Base-by-base conservation (phyloP, 2,797 vertebrate species). In the Sparus aurata region DNA sequence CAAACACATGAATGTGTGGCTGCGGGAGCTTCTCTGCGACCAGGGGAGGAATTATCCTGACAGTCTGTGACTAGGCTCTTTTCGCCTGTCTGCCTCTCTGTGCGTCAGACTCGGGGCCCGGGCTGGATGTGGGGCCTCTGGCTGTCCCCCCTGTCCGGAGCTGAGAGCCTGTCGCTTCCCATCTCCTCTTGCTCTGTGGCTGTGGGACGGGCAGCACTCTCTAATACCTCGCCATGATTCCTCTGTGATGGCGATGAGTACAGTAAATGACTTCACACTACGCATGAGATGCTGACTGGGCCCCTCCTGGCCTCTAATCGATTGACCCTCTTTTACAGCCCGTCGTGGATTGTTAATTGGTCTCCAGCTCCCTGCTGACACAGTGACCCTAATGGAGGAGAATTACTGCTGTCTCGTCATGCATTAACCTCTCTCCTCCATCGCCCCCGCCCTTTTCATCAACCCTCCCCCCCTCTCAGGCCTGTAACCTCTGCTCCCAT, bases 351-450 rank as follows among this genome's bases (percentile, higher is more conserved):
- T 90, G 90, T 93, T 92, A 93, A 94, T 92, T 93, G 90, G 87
- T 93, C 89, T 88, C 89, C 80, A 80, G 89, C 86, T 91, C 85
- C 91, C 91, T 90, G 91, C 92, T 95, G 93, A 94, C 95, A 95
- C 92, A 90, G 87, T 95, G 92, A 95, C 94, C 94, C 88, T 93
- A 94, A 93, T 95, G 92, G 89, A 92, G 71, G 85, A 84, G 89
- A 93, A 93, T 91, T 90, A 93, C 85, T 85, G 90, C 85, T 79
- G 80, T 92, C 90, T 90, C 89, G 83, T 92, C 90, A 81, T 88
- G 92, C 92, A 89, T 93, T 92, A 92, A 91, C 86, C 86, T 68
- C 86, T 73, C 88, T 63, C 75, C 75, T 52, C 62, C 62, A 12
- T 34, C 30, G 1, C 30, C 50, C 62, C 78, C 41, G 62, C 34